Evolutionary conservation across 2,113 vertebrate genomes (phyloP), one percentile per base, ranked within the genome.

Genomic region (Hemibagrus wyckioides): DNA sequence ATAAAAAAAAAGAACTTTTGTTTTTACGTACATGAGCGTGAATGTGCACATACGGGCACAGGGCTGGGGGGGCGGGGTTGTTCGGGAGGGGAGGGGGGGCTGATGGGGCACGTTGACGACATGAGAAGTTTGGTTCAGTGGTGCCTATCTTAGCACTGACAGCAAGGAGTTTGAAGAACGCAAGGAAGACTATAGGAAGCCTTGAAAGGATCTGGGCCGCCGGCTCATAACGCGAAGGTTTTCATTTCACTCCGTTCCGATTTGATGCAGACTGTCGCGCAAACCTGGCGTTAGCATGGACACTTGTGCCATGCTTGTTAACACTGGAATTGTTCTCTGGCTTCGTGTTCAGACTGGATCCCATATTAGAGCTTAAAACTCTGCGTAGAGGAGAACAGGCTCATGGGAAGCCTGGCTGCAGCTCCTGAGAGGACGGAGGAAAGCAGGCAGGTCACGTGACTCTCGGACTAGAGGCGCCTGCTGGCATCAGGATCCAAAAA

Each of bases 1-100:
- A 83, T 52, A 50, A 84, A 13, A 14, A 59, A 44, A 91, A 91
- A 85, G 36, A 88, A 87, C 88, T 88, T 87, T 86, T 87, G 87
- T 88, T 87, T 88, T 90, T 88, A 91, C 90, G 15, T 82, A 88
- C 73, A 86, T 80, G 76, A 87, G 82, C 80, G 90, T 89, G 91
- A 94, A 93, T 92, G 92, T 93, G 91, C 92, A 91, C 92, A 93
- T 69, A 90, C 76, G 91, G 90, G 86, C 84, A 88, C 82, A 2
- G 48, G 86, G 84, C 7, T n/a, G 69, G 89, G 81, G 88, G 88
- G 85, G 86, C 59, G 2, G 48, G 41, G 48, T 13, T 14, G 67
- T 79, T 87, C 86, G 83, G 87, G 89, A 88, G 90, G 25, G 13
- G 65, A 17, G 7, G 9, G n/a, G 21, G 36, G n/a, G n/a, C n/a